phyloP scores from a whole-genome alignment of 2,113 vertebrate genomes.

The Atherinomorus stipes region DNA sequence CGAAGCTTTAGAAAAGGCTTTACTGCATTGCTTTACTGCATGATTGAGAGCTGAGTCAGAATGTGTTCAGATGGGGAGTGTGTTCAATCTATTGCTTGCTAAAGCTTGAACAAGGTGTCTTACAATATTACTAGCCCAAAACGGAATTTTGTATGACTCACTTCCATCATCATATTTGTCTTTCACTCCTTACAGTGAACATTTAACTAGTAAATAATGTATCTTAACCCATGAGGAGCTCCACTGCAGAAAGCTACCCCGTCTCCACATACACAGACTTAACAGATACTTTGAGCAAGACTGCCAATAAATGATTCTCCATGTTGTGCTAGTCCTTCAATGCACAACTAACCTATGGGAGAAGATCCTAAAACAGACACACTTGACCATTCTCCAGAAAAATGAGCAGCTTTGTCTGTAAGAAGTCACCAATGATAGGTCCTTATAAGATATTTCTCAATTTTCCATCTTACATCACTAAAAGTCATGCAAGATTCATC shows the following conservation, averaged over 20 bases:
- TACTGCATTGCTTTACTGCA: neutral
- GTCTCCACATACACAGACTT: neutral
- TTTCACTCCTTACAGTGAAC: constrained; percentile 15
- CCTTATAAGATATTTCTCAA: constrained; percentile 29
- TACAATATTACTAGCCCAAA: constrained; percentile 9
- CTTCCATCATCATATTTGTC: constrained; percentile 2
- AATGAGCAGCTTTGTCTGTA: constrained; percentile 13
- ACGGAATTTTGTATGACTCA: neutral
- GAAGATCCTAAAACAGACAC: constrained; percentile 5
- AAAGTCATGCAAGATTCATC: constrained; percentile 65
- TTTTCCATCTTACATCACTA: constrained; percentile 36
- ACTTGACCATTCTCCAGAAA: neutral
- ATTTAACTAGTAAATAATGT: constrained; percentile 21
- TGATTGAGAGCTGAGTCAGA: neutral
- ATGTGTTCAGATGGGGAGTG: neutral
- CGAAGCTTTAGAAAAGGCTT: neutral
- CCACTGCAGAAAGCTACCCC: neutral
- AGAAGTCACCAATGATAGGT: constrained; percentile 25
- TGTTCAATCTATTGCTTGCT: neutral
- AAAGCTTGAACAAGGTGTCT: neutral
- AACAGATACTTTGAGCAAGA: neutral
- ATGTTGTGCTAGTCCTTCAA: neutral
- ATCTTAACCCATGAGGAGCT: neutral
- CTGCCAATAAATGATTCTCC: neutral
- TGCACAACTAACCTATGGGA: neutral